A percentile compares a stretch with the other conserved stretches of the same genome.
These are phyloP conservation scores for Elgonia sp. DNA, from an alignment of 2,888 invertebrate genomes.

Conservation along the genomic window DNA sequence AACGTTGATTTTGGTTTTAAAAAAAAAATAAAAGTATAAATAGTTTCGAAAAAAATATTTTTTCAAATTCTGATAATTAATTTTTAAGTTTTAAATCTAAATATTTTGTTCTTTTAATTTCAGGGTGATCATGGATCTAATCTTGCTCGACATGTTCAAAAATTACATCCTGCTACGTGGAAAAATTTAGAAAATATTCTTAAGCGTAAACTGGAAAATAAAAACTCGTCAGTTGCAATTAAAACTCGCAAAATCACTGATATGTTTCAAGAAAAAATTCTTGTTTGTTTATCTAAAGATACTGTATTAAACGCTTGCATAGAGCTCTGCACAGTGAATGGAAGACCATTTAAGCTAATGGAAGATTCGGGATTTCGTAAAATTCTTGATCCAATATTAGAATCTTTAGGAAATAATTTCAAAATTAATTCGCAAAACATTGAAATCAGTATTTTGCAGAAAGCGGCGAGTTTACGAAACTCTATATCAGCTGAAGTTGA, in stretches of 20 bases:
- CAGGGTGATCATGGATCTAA: constrained; percentile 42
- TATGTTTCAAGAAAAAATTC: constrained; percentile 1
- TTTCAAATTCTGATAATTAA: neutral
- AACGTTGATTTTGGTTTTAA: no score
- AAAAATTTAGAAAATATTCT: no score
- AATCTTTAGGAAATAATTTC: constrained; percentile 16
- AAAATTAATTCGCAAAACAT: constrained; percentile 32
- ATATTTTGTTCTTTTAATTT: neutral
- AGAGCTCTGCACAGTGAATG: constrained; percentile 32
- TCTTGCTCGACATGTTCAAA: constrained; percentile 32
- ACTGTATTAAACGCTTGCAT: constrained; percentile 25
- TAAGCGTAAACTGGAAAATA: constrained; percentile 10
- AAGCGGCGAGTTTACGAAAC: neutral
- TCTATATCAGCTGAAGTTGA: neutral
- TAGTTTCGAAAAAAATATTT: no score
- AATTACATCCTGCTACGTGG: constrained; percentile 10
- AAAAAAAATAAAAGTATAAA: no score
- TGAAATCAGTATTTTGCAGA: constrained; percentile 16
- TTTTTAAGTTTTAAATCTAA: no score
- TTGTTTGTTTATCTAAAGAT: constrained; percentile 4
- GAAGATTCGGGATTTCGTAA: constrained; percentile 40
- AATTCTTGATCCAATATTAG: constrained; percentile 26
- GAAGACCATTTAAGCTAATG: constrained; percentile 33
- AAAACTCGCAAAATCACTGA: constrained; percentile 23
- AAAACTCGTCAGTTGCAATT: neutral